These are phyloP conservation scores for Automeris io DNA, from an alignment of 2,888 invertebrate genomes.

Conservation along the genomic window DNA sequence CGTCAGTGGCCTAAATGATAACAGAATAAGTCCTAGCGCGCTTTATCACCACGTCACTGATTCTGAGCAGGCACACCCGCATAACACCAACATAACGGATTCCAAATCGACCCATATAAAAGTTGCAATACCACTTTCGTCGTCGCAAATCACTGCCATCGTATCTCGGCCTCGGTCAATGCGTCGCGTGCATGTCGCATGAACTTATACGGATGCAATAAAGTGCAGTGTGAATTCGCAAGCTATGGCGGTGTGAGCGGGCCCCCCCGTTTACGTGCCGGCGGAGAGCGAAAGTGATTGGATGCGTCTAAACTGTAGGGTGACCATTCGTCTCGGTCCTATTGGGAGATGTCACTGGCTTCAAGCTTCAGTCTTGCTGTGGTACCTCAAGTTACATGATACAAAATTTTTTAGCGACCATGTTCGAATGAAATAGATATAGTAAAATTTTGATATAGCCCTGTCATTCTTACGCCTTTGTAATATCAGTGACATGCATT, in stretches of 20 bases:
- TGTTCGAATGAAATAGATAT: too few species aligned
- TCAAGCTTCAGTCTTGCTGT: too few species aligned
- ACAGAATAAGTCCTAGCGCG: too few species aligned
- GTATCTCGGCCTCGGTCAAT: slow-evolving; percentile 75
- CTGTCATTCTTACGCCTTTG: too few species aligned
- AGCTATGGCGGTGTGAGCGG: too few species aligned
- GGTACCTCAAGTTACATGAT: too few species aligned
- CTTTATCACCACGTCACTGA: background rate
- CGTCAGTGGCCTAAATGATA: background rate
- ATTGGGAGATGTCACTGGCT: too few species aligned
- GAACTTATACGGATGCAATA: slow-evolving; percentile 72
- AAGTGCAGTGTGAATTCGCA: slow-evolving; percentile 72
- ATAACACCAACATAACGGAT: slow-evolving; percentile 63
- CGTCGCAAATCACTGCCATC: slow-evolving; percentile 71
- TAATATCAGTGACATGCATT: too few species aligned
- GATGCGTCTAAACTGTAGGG: too few species aligned
- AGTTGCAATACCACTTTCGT: slow-evolving; percentile 75
- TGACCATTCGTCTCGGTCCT: too few species aligned
- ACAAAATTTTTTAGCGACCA: too few species aligned
- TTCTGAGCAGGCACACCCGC: slow-evolving; percentile 36
- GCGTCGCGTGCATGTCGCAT: slow-evolving; percentile 71
- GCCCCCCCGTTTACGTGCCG: slow-evolving; percentile 67
- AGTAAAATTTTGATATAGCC: too few species aligned
- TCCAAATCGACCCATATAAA: slow-evolving; percentile 72
- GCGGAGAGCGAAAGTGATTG: slow-evolving; percentile 71